These are phyloP conservation scores for Acipenser oxyrinchus DNA, from an alignment of 2,797 vertebrate species.

Conservation along the genomic window DNA sequence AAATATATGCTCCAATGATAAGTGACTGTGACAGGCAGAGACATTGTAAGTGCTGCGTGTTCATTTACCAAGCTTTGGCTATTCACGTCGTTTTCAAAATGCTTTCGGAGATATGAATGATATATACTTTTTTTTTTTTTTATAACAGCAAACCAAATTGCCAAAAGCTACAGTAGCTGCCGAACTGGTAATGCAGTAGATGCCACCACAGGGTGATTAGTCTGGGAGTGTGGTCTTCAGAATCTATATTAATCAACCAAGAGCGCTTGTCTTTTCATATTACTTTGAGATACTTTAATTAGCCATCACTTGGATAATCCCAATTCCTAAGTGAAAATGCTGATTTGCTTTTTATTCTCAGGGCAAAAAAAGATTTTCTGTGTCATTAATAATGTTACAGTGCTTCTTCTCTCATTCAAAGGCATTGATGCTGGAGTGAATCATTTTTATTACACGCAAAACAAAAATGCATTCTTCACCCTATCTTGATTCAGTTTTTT, in stretches of 20 bases:
- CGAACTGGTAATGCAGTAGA: conserved; percentile 19
- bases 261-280: conserved; percentile 7
- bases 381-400: no score
- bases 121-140: conserved; percentile 35
- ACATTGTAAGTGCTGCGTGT: conserved; percentile 64
- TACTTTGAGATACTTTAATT: conserved; percentile 1
- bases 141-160: conserved; percentile 28
- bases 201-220: conserved; percentile 26
- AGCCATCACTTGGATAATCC: not conserved
- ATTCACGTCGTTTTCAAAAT: conserved; percentile 56
- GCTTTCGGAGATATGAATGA: conserved; percentile 51
- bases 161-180: conserved; percentile 29
- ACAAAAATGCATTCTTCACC: not conserved
- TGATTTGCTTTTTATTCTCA: no score
- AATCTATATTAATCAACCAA: conserved; percentile 1
- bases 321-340: not conserved
- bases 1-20: conserved; percentile 63
- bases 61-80: conserved; percentile 58
- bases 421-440: not conserved
- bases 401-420: not conserved
- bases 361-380: no score
- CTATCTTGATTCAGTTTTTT: no score
- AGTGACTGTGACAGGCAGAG: conserved; percentile 68
- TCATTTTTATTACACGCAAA: not conserved
- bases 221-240: conserved; percentile 5